A percentile compares a stretch with the other conserved stretches of the same genome.
Evolutionary conservation across 2,797 vertebrate genomes (phyloP).

Genomic region (Fringilla coelebs): DNA sequence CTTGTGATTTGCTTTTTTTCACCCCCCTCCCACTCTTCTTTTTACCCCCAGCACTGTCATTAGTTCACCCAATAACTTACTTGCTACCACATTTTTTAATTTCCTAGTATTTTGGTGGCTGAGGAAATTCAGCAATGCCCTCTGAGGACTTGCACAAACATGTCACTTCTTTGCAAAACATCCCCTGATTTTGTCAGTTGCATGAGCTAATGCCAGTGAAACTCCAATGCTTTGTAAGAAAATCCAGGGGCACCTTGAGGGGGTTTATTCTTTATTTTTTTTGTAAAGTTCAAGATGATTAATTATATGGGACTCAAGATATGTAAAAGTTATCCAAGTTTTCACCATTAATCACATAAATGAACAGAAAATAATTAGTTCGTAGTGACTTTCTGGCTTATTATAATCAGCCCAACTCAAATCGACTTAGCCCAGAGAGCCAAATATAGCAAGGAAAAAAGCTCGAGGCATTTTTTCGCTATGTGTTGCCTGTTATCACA

Average conservation of each 20-base stretch:
- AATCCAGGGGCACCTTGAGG: constrained; percentile 52
- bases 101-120: neutral
- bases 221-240: constrained; percentile 44
- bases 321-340: constrained; percentile 66
- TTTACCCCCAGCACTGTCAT: neutral
- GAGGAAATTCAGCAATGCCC: neutral
- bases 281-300: constrained; percentile 59
- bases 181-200: constrained; percentile 25
- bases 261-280: constrained; percentile 41
- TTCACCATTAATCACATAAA: constrained; percentile 74
- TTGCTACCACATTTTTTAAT: neutral
- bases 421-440: constrained; percentile 65
- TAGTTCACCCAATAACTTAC: neutral
- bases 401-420: constrained; percentile 69
- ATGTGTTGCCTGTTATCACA: constrained; percentile 54
- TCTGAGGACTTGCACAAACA: constrained; percentile 33
- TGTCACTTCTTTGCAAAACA: constrained; percentile 6
- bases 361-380: constrained; percentile 75
- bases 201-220: constrained; percentile 27
- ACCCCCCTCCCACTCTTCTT: accelerated
- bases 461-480: constrained; percentile 38
- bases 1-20: neutral
- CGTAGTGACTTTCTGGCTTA: constrained; percentile 67
- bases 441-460: constrained; percentile 67
- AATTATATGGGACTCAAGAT: constrained; percentile 69